A percentile compares a stretch with the other conserved stretches of the same genome.
Evolutionary conservation across 1,140 invertebrate species (phyloP).

Genomic region (Drosophila persimilis): DNA sequence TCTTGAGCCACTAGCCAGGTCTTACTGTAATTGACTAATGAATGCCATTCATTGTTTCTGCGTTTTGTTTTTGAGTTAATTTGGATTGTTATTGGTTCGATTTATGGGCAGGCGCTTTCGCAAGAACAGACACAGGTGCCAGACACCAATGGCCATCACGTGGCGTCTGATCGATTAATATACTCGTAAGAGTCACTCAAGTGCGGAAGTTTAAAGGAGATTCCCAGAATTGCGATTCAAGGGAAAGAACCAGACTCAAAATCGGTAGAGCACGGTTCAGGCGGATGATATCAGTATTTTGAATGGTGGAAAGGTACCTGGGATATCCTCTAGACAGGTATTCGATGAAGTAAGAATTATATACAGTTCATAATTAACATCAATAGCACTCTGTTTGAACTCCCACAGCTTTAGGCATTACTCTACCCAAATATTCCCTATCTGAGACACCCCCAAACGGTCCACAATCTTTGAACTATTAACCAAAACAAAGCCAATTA

Average conservation of each 20-base stretch:
- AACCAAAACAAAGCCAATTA: no score
- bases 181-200: background rate
- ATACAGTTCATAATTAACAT: no score
- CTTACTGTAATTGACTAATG: slow-evolving; percentile 65
- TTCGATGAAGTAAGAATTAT: no score
- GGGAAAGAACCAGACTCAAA: slow-evolving; percentile 9
- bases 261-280: no score
- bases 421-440: no score
- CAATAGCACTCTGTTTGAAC: no score
- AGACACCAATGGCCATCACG: slow-evolving; percentile 10
- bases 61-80: slow-evolving; percentile 34
- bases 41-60: slow-evolving; percentile 62
- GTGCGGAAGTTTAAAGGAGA: slow-evolving; percentile 2
- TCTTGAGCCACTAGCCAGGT: slow-evolving; percentile 54
- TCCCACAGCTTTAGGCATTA: no score
- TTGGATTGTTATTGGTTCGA: slow-evolving; percentile 24
- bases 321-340: no score
- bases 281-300: no score
- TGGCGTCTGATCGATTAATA: slow-evolving; percentile 16
- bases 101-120: slow-evolving; percentile 30
- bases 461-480: no score
- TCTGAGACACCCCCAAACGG: no score
- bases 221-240: background rate
- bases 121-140: slow-evolving; percentile 34
- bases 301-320: no score